Evolutionary conservation across 2,797 vertebrate species (phyloP), one percentile per base, ranked within the genome.

Genomic region (Diplodus puntazzo): DNA sequence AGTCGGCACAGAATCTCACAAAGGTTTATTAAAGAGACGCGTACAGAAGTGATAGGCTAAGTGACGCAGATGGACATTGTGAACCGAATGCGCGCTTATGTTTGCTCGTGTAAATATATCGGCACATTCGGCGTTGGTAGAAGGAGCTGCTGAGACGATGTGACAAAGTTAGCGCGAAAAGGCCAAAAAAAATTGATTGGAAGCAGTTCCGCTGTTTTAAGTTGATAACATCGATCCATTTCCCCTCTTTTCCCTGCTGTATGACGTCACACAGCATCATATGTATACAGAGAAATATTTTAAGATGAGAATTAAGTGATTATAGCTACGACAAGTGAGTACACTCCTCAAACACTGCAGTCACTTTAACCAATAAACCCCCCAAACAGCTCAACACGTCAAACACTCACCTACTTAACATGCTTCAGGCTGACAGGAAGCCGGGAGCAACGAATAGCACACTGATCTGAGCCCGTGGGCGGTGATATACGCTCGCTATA

Each of bases 41-140:
- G 30, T 12, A 50, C 50, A 66, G 62, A 60, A 69, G 69, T n/a
- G 72, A 77, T n/a, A 7, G 60, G 54, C 54, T 43, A 53, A 82
- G 64, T 68, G 81, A 84, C 63, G 83, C 87, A 75, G 50, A 66
- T 80, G 72, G 73, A 79, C 73, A 86, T 88, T 87, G 84, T 62
- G 61, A 79, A 79, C 75, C 67, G 49, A 75, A 77, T 50, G 18
- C 1, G 39, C 66, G 34, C 60, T 76, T 66, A 45, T 39, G 67
- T 83, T 68, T 77, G 76, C 80, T 82, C 17, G 20, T 77, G 75
- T 75, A 73, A 87, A 81, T 25, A 74, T 16, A 58, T 63, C 45
- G 59, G 60, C 61, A 30, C 25, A 60, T 57, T 60, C 50, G 45
- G 20, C 6, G 7, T 14, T 14, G 73, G 23, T 18, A 34, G 69